Percentiles rank a stretch among this genome's conserved stretches.
Conservation (phyloP, 2,113 vertebrate species). For the Sinocyclocheilus maitianheensis region DNA sequence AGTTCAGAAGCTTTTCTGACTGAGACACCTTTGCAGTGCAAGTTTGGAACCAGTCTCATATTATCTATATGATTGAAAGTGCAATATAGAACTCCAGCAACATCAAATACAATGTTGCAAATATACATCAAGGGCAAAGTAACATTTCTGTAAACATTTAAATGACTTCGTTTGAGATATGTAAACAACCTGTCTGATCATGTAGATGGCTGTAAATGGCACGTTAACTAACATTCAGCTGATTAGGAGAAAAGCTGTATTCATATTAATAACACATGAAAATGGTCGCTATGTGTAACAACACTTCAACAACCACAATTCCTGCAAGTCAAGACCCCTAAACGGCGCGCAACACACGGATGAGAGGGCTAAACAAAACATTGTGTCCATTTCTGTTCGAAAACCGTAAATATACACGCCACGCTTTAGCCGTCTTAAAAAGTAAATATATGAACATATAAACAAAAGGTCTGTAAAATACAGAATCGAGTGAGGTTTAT, state of each 20-base stretch:
- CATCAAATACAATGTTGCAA: neutral
- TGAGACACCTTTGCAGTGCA: neutral
- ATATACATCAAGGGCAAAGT: neutral
- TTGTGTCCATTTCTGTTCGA: neutral
- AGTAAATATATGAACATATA: neutral
- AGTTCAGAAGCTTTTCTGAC: neutral
- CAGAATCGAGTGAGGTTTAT: neutral
- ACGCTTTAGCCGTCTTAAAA: neutral
- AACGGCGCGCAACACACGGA: constrained; percentile 18
- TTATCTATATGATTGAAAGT: neutral
- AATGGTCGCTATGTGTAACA: neutral
- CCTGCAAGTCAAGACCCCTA: neutral
- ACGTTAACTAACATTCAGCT: neutral
- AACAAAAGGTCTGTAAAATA: neutral
- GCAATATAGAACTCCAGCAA: neutral
- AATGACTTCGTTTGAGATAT: neutral
- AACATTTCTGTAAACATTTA: neutral
- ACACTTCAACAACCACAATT: neutral
- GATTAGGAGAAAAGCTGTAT: neutral
- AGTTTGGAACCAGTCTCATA: neutral
- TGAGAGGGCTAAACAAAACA: neutral
- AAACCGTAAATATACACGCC: neutral
- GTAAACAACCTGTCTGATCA: neutral
- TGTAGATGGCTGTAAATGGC: neutral
- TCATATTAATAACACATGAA: neutral